Conservation (phyloP, 2,797 vertebrate genomes). For the Bradypodion ventrale region DNA sequence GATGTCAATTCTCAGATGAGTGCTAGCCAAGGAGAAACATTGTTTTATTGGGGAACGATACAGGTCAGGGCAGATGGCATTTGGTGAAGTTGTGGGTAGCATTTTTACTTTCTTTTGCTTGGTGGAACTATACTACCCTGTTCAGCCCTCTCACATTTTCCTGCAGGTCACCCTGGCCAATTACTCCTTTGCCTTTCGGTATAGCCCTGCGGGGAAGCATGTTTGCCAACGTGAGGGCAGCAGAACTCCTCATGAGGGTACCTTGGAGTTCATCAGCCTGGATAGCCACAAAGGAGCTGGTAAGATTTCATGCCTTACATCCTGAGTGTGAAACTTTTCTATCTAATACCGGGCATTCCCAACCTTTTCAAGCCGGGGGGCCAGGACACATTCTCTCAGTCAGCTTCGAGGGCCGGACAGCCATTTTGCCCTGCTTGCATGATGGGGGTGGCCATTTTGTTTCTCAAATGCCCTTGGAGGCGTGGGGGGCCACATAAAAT, state of each 20-base stretch:
- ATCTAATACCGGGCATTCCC: too few relatives aligned
- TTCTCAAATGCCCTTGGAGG: too few relatives aligned
- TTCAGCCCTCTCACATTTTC: rapidly evolving
- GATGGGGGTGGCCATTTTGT: too few relatives aligned
- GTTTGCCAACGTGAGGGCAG: slow-evolving; percentile 82
- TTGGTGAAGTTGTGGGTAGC: not conserved
- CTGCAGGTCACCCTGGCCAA: slow-evolving; percentile 85
- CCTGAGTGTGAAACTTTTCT: not conserved
- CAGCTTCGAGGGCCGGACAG: too few relatives aligned
- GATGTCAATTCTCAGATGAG: not conserved
- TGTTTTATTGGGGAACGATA: too few relatives aligned
- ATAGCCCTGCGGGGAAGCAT: slow-evolving; percentile 86
- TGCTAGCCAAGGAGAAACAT: not conserved
- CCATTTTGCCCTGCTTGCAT: too few relatives aligned
- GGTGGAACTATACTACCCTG: not conserved
- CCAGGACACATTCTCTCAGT: too few relatives aligned
- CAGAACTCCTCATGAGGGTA: slow-evolving; percentile 86
- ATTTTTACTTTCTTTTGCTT: too few relatives aligned
- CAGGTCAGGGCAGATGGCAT: not conserved
- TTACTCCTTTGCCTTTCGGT: slow-evolving; percentile 88
- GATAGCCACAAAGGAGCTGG: slow-evolving; percentile 90
- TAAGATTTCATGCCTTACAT: slow-evolving; percentile 59
- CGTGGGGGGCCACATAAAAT: too few relatives aligned
- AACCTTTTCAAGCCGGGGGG: too few relatives aligned
- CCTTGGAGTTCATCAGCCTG: slow-evolving; percentile 87